phyloP scores from a whole-genome alignment of 2,113 vertebrate species.

The Camelus dromedarius region DNA sequence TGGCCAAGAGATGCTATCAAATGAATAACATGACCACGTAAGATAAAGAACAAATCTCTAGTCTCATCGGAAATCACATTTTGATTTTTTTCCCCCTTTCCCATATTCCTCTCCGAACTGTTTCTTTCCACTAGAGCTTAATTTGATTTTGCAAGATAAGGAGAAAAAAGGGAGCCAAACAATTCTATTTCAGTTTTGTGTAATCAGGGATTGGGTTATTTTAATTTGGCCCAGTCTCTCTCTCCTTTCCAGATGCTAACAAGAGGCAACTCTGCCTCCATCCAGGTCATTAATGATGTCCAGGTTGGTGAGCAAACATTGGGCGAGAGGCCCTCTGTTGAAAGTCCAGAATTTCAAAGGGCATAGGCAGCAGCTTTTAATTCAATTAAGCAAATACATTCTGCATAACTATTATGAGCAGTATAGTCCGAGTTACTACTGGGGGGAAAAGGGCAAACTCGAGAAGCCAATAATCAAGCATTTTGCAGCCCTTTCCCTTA shows the following conservation, averaged over 20 bases:
- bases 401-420: neutral
- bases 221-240: slow-evolving; percentile 57
- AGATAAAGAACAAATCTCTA: slow-evolving; percentile 77
- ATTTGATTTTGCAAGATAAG: slow-evolving; percentile 81
- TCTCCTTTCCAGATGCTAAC: slow-evolving; percentile 56
- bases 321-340: slow-evolving; percentile 51
- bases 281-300: slow-evolving; percentile 51
- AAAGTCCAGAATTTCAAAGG: slow-evolving; percentile 76
- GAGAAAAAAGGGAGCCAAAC: slow-evolving; percentile 68
- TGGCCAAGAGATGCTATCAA: slow-evolving; percentile 80
- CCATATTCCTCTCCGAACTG: slow-evolving; percentile 50
- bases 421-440: neutral
- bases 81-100: slow-evolving; percentile 37
- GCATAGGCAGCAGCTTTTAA: slow-evolving; percentile 57
- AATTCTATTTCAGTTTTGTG: slow-evolving; percentile 65
- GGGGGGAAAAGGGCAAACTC: neutral
- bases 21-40: slow-evolving; percentile 68
- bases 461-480: slow-evolving; percentile 14
- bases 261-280: slow-evolving; percentile 49
- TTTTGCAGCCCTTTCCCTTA: slow-evolving; percentile 40
- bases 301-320: slow-evolving; percentile 72
- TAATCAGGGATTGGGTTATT: slow-evolving; percentile 70
- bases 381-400: slow-evolving; percentile 69
- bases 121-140: slow-evolving; percentile 73
- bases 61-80: slow-evolving; percentile 74